Percentiles rank a stretch among this genome's conserved stretches.
Conservation (phyloP, 2,113 vertebrate genomes). For the Ursus arctos region DNA sequence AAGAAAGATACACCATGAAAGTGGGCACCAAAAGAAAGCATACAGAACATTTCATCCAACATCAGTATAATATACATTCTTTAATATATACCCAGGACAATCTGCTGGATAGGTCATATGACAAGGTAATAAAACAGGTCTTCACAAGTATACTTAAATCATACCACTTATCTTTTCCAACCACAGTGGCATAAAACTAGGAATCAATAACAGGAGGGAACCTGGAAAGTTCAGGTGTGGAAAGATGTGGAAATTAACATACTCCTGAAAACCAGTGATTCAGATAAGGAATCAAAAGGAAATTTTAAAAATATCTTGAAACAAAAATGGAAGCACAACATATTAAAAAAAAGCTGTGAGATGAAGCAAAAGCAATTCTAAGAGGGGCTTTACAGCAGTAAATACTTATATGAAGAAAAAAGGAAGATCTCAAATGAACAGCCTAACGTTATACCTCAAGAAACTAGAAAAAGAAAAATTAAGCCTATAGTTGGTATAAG, state of each 20-base stretch:
- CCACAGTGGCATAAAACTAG: background rate
- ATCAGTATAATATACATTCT: background rate
- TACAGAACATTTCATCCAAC: background rate
- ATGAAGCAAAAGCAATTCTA: background rate
- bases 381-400: background rate
- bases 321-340: background rate
- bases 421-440: background rate
- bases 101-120: background rate
- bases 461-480: background rate
- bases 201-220: background rate
- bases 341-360: background rate
- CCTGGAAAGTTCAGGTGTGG: background rate
- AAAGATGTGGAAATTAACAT: background rate
- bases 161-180: background rate
- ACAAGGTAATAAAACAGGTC: background rate
- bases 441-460: background rate
- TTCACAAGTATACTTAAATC: background rate
- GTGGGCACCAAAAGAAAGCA: background rate
- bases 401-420: background rate
- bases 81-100: background rate
- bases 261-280: background rate
- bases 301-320: background rate
- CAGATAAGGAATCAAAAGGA: background rate
- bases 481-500: background rate
- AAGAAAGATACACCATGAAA: background rate